Conservation (phyloP, 2,888 invertebrate genomes). For the Catocala nupta region DNA sequence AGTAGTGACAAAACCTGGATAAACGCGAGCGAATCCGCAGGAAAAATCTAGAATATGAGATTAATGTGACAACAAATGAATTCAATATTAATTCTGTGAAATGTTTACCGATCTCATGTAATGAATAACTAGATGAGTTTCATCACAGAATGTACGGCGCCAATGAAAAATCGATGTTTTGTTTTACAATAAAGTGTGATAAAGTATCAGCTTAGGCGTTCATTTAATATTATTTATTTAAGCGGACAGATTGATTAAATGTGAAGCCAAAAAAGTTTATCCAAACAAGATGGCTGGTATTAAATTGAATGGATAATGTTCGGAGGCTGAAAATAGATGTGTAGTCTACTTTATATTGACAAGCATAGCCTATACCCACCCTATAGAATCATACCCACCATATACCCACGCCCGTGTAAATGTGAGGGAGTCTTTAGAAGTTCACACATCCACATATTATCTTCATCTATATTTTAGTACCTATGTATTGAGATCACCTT, state of each 20-base stretch:
- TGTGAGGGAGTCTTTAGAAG: too few relatives aligned
- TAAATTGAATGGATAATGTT: constrained; percentile 27
- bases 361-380: too few relatives aligned
- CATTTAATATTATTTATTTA: constrained; percentile 27
- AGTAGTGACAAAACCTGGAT: too few relatives aligned
- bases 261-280: constrained; percentile 21
- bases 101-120: constrained; percentile 29
- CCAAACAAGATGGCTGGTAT: constrained; percentile 16
- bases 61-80: constrained; percentile 1
- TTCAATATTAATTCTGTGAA: constrained; percentile 32
- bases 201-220: constrained; percentile 24
- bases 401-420: too few relatives aligned
- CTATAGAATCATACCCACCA: too few relatives aligned
- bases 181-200: constrained; percentile 28
- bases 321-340: constrained; percentile 11
- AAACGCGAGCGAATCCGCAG: too few relatives aligned
- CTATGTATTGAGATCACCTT: too few relatives aligned
- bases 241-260: constrained; percentile 34
- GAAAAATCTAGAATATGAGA: too few relatives aligned
- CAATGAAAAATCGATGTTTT: constrained; percentile 22
- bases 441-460: too few relatives aligned
- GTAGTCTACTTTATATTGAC: constrained; percentile 42
- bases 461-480: too few relatives aligned
- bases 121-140: constrained; percentile 10
- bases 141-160: constrained; percentile 18